These are phyloP conservation scores for Apis dorsata DNA, from an alignment of 1,140 invertebrate species.

Conservation along the genomic window DNA sequence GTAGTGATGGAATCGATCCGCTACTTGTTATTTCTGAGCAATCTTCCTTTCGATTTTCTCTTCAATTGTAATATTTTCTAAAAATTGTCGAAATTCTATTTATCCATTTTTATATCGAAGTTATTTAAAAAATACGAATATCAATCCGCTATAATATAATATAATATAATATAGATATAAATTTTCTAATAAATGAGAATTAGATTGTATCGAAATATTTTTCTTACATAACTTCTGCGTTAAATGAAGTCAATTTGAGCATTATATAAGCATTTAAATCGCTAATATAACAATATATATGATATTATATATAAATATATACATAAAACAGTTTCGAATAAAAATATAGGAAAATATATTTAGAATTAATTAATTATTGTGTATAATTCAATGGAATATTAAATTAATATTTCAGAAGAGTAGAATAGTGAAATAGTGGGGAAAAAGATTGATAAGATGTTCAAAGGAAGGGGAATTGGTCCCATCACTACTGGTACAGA, in stretches of 20 bases:
- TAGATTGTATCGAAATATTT: too few species aligned
- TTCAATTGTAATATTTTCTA: background rate
- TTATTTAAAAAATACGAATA: too few species aligned
- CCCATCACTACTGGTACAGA: constrained; percentile 14
- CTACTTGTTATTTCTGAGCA: background rate
- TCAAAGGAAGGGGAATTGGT: background rate
- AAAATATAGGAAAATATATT: background rate
- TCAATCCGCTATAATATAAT: too few species aligned
- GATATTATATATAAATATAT: too few species aligned
- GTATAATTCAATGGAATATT: background rate
- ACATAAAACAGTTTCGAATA: background rate
- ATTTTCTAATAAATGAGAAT: background rate
- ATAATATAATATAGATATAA: background rate
- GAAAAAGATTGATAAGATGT: background rate
- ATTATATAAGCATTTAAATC: background rate
- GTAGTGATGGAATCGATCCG: constrained; percentile 25
- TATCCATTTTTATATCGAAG: too few species aligned
- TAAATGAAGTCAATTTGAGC: background rate
- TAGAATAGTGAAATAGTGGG: background rate
- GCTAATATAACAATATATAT: too few species aligned
- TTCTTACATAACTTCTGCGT: too few species aligned
- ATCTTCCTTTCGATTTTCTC: background rate
- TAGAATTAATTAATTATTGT: background rate
- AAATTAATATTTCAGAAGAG: background rate
- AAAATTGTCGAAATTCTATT: background rate